These are phyloP conservation scores for Porites cylindrica DNA, from an alignment of 92 coral and sea anemone genomes.

Conservation along the genomic window DNA sequence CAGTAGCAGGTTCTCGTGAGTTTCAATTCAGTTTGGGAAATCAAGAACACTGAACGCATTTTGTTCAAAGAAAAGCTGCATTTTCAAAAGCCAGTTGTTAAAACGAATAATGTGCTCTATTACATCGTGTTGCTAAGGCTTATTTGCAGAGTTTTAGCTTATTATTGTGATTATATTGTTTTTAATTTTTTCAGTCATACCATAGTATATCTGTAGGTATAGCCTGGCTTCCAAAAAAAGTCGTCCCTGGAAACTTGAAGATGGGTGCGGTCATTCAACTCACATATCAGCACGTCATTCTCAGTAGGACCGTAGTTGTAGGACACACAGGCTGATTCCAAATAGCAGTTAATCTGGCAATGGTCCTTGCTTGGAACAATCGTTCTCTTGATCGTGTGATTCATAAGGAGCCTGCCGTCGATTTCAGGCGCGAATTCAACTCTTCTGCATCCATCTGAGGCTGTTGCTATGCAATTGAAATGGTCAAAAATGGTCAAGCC, in stretches of 20 bases:
- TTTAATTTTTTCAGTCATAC: not conserved
- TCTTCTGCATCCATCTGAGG: slow-evolving; percentile 1
- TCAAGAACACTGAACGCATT: too few species aligned
- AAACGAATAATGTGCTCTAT: too few species aligned
- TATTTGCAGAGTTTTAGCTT: too few species aligned
- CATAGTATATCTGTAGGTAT: not conserved
- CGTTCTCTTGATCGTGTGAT: not conserved
- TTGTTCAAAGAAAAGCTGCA: too few species aligned
- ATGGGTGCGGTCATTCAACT: slow-evolving; percentile 1
- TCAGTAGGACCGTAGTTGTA: slow-evolving; percentile 15
- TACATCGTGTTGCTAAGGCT: too few species aligned
- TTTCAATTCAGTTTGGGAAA: too few species aligned
- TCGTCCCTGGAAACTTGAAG: slow-evolving; percentile 6
- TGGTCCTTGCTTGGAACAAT: not conserved
- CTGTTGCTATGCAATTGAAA: not conserved
- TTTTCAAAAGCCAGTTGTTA: too few species aligned
- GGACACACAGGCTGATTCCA: slow-evolving; percentile 29
- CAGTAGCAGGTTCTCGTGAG: too few species aligned
- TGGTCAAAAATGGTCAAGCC: too few species aligned
- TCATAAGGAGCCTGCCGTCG: not conserved
- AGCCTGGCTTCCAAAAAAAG: not conserved
- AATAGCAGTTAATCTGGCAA: slow-evolving; percentile 4
- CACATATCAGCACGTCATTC: not conserved
- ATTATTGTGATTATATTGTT: too few species aligned
- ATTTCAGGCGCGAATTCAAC: not conserved